Evolutionary conservation across 2,113 vertebrate genomes (phyloP), one percentile per base, ranked within the genome.

Genomic region (Saccopteryx bilineata): DNA sequence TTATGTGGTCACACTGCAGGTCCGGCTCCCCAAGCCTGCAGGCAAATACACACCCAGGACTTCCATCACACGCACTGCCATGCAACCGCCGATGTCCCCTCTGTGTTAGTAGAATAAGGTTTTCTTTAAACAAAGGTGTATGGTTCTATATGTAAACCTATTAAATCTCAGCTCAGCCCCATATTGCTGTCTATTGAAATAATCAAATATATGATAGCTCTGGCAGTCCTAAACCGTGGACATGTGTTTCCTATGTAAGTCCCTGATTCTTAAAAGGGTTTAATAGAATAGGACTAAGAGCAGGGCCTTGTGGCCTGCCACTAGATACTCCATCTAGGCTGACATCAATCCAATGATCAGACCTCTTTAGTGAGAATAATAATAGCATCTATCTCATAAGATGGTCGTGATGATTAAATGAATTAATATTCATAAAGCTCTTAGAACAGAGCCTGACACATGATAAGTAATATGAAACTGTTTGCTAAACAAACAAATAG

Each of bases 401-500:
- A 95, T 18, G 48, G 88, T 75, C 0, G 0, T 14, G 60, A 50
- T 84, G 54, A 84, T 80, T 66, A 87, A 76, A 61, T 90, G 68
- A 78, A 52, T 46, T 88, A 33, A 33, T 79, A 92, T 83, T 76
- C 80, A 28, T 92, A 72, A 93, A 79, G 19, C 13, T 83, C 71
- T 91, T 79, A 84, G 56, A 60, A 78, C 9, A 65, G 46, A 54
- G 24, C 33, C 65, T 87, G 48, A 18, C 63, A 58, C 33, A 68
- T 8, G 31, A 48, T 56, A 21, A 63, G n/a, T 68, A 31, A 93
- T 21, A 69, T 26, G 75, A 66, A 90, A 65, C 31, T 50, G 31
- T 68, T 94, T 46, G 19, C 24, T 82, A 65, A 88, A 95, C 71
- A 96, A 78, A 31, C 71, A 74, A 65, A 89, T 50, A 88, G 18